These are phyloP conservation scores for Isurus oxyrinchus DNA, from an alignment of 2,113 vertebrate species.

Conservation along the genomic window DNA sequence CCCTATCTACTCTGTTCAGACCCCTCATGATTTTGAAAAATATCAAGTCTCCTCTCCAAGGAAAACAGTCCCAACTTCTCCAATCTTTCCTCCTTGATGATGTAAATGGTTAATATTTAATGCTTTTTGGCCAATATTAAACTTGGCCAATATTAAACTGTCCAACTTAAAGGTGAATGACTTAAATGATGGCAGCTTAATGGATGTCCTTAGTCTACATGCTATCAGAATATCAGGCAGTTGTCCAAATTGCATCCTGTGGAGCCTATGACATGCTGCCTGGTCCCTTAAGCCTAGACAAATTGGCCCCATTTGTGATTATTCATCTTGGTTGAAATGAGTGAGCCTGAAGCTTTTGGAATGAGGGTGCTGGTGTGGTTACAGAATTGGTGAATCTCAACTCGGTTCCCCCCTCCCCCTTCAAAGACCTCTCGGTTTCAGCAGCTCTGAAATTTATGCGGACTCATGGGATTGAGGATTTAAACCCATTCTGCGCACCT, in stretches of 20 bases:
- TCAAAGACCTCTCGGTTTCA: not conserved
- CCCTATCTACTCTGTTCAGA: too few relatives aligned
- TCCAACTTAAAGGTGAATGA: not conserved
- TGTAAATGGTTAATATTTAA: not conserved
- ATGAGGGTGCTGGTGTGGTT: not conserved
- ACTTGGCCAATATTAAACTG: not conserved
- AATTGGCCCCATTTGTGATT: not conserved
- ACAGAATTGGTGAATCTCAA: not conserved
- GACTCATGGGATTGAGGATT: not conserved
- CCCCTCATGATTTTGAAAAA: too few relatives aligned
- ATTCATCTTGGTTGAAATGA: not conserved
- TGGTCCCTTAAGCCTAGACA: not conserved
- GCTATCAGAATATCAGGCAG: not conserved
- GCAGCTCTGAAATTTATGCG: not conserved
- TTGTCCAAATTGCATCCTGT: not conserved
- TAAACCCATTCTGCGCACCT: not conserved
- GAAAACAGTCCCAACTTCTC: too few relatives aligned
- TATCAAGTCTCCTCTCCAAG: too few relatives aligned
- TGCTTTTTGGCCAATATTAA: not conserved
- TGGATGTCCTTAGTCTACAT: not conserved
- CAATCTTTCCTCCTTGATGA: too few relatives aligned
- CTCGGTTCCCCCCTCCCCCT: not conserved
- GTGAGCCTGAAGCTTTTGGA: not conserved
- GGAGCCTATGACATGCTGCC: not conserved
- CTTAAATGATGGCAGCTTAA: not conserved